Evolutionary conservation across 1,140 invertebrate species (phyloP).

Genomic region (Heliconius hewitsoni): DNA sequence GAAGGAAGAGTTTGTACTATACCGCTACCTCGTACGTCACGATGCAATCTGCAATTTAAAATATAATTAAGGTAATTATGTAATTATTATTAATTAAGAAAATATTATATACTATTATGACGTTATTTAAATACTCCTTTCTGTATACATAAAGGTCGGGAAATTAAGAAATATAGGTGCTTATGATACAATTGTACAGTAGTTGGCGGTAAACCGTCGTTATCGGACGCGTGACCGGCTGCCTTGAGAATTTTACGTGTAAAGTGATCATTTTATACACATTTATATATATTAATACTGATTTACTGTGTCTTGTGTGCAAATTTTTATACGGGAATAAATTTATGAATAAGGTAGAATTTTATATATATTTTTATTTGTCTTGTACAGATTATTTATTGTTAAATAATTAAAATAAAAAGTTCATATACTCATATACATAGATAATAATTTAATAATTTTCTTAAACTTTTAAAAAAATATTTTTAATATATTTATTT

Average conservation of each 20-base stretch:
- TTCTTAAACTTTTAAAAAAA: too few relatives aligned
- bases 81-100: not conserved
- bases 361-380: not conserved
- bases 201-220: constrained; percentile 6
- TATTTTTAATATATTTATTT: too few relatives aligned
- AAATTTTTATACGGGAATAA: not conserved
- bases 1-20: too few relatives aligned
- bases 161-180: not conserved
- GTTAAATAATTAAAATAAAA: not conserved
- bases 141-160: not conserved
- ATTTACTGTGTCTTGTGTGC: not conserved
- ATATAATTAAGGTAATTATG: not conserved
- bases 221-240: not conserved
- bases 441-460: too few relatives aligned
- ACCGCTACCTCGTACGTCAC: not conserved
- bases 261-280: not conserved
- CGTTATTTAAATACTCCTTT: not conserved
- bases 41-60: not conserved
- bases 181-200: not conserved
- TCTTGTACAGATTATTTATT: not conserved
- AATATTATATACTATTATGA: not conserved
- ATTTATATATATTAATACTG: not conserved
- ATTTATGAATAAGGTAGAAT: not conserved
- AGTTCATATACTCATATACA: too few relatives aligned
- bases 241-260: not conserved